A percentile compares a stretch with the other conserved stretches of the same genome.
phyloP scores from a whole-genome alignment of 2,797 vertebrate species.

The Serranus cabrilla region DNA sequence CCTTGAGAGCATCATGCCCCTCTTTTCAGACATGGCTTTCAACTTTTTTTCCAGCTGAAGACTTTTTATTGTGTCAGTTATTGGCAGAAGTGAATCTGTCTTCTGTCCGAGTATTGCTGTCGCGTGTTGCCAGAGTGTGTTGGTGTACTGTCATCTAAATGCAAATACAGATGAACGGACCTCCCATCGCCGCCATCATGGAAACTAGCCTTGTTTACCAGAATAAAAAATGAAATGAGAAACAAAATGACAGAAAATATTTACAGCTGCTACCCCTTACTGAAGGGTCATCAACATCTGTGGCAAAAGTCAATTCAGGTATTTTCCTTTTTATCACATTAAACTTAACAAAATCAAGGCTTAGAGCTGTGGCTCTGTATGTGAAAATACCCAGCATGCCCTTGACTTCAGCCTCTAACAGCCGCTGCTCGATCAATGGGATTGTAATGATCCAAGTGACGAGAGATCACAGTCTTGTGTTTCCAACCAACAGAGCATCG shows the following conservation, averaged over 20 bases:
- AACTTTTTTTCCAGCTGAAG: background rate
- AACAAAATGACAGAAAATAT: background rate
- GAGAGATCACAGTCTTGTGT: conserved; percentile 33
- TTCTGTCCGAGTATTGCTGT: conserved; percentile 21
- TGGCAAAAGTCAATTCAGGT: background rate
- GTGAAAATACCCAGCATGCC: conserved; percentile 16
- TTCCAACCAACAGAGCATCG: conserved; percentile 31
- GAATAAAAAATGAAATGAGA: background rate
- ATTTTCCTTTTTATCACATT: background rate
- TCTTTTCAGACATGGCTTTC: background rate
- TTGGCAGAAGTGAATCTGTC: conserved; percentile 30
- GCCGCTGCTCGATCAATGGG: conserved; percentile 41
- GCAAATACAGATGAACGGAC: conserved; percentile 50
- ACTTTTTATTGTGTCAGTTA: conserved; percentile 7
- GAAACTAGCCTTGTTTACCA: conserved; percentile 1
- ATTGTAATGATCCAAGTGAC: conserved; percentile 42
- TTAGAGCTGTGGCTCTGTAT: background rate
- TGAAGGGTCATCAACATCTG: background rate
- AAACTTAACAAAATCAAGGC: background rate
- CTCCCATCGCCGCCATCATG: conserved; percentile 7
- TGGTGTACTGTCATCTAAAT: conserved; percentile 63
- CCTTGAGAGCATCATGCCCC: background rate
- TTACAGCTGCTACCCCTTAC: background rate
- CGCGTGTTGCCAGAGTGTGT: conserved; percentile 41
- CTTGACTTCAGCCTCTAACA: conserved; percentile 25